A percentile compares a stretch with the other conserved stretches of the same genome.
Conservation (phyloP, 2,797 vertebrate species). For the Ctenosaura bakeri region DNA sequence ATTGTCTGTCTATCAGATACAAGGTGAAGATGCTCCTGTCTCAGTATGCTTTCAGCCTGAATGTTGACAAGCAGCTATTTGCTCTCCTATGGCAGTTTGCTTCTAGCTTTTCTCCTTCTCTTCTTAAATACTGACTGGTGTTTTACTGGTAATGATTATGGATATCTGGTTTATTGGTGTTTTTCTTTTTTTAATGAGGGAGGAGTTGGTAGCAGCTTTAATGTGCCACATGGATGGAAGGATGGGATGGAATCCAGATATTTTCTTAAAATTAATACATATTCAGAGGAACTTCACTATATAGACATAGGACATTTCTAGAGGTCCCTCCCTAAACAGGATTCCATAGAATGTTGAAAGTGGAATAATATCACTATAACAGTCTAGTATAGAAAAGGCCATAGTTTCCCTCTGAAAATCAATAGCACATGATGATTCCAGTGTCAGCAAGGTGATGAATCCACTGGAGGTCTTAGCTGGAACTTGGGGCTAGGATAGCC, state of each 20-base stretch:
- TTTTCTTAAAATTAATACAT: not conserved
- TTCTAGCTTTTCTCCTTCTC: not conserved
- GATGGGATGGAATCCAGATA: not conserved
- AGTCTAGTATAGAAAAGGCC: too few relatives aligned
- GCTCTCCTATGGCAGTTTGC: not conserved
- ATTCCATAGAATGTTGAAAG: too few relatives aligned
- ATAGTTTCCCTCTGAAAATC: too few relatives aligned
- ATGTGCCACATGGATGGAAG: not conserved
- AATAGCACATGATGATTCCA: too few relatives aligned
- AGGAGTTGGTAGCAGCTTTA: not conserved
- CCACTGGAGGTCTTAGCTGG: too few relatives aligned
- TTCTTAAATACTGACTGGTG: not conserved
- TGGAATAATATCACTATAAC: too few relatives aligned
- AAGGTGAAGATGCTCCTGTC: not conserved
- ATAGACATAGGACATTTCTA: too few relatives aligned
- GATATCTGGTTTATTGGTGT: not conserved
- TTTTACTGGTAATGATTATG: not conserved
- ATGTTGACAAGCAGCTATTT: not conserved
- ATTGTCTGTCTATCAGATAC: not conserved
- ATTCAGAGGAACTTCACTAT: not conserved
- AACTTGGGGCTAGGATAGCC: too few relatives aligned
- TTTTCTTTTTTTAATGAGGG: not conserved
- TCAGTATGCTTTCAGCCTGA: not conserved
- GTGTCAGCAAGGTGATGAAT: too few relatives aligned
- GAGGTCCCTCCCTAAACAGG: too few relatives aligned